Percentiles rank a stretch among this genome's conserved stretches.
Evolutionary conservation across 2,888 invertebrate species (phyloP).

Genomic region (Troides oblongomaculatus): DNA sequence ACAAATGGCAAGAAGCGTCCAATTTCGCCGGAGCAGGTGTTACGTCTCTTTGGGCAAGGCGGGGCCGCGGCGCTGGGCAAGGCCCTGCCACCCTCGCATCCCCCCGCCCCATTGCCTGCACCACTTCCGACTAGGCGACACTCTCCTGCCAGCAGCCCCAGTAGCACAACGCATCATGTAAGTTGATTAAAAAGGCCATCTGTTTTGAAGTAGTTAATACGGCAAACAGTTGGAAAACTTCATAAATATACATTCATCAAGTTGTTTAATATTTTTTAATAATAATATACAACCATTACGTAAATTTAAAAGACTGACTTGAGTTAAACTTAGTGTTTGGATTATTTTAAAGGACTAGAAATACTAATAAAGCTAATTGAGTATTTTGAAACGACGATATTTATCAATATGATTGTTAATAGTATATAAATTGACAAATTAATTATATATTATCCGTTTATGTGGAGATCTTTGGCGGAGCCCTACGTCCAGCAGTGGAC

Average conservation of each 20-base stretch:
- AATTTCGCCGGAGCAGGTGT: slow-evolving; percentile 91
- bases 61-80: slow-evolving; percentile 73
- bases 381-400: too few species aligned
- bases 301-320: too few species aligned
- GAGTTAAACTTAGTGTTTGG: too few species aligned
- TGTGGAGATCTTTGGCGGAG: too few species aligned
- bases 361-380: too few species aligned
- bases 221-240: not conserved
- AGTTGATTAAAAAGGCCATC: slow-evolving; percentile 36
- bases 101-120: slow-evolving; percentile 72
- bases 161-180: slow-evolving; percentile 88
- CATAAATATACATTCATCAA: not conserved
- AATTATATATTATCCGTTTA: too few species aligned
- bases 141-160: slow-evolving; percentile 88
- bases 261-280: too few species aligned
- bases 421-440: too few species aligned
- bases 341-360: too few species aligned
- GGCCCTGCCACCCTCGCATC: slow-evolving; percentile 70
- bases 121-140: slow-evolving; percentile 75
- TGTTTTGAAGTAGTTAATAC: not conserved
- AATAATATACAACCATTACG: too few species aligned
- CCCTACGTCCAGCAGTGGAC: too few species aligned
- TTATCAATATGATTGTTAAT: too few species aligned
- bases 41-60: slow-evolving; percentile 82
- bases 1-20: slow-evolving; percentile 86